These are phyloP conservation scores for Equus przewalskii DNA, from an alignment of 2,113 vertebrate genomes.

Conservation along the genomic window DNA sequence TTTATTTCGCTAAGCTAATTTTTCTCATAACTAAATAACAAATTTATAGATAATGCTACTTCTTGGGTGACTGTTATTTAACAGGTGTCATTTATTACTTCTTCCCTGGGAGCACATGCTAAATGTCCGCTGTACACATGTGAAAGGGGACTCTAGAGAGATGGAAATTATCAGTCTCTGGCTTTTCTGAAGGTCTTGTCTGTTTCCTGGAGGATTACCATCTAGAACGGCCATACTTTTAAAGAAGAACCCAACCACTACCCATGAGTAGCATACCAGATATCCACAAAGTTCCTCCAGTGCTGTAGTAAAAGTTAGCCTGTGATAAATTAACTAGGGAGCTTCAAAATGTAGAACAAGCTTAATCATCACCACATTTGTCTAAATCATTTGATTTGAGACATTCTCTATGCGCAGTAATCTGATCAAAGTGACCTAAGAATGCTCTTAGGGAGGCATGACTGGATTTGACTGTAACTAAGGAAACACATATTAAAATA, in stretches of 20 bases:
- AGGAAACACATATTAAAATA: constrained; percentile 68
- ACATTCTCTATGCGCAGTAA: constrained; percentile 1
- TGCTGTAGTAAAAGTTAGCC: not conserved
- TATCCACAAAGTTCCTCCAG: not conserved
- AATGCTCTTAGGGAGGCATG: not conserved
- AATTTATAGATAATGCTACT: not conserved
- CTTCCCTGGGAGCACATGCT: not conserved
- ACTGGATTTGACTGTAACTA: constrained; percentile 46
- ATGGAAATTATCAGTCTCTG: not conserved
- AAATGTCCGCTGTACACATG: not conserved
- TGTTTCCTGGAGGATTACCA: not conserved
- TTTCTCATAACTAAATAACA: not conserved
- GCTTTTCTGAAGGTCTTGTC: not conserved
- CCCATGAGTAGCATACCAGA: not conserved
- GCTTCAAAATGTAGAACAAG: constrained; percentile 6
- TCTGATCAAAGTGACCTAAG: constrained; percentile 60
- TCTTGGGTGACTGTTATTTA: not conserved
- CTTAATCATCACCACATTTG: constrained; percentile 32
- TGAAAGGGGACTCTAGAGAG: not conserved
- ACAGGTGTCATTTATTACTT: not conserved
- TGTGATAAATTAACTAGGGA: constrained; percentile 6
- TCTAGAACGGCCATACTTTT: not conserved
- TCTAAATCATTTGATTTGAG: constrained; percentile 51
- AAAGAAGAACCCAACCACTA: not conserved
- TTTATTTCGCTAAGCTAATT: not conserved